Conservation (phyloP, 1,140 invertebrate species). For the Aphidius ervi region DNA sequence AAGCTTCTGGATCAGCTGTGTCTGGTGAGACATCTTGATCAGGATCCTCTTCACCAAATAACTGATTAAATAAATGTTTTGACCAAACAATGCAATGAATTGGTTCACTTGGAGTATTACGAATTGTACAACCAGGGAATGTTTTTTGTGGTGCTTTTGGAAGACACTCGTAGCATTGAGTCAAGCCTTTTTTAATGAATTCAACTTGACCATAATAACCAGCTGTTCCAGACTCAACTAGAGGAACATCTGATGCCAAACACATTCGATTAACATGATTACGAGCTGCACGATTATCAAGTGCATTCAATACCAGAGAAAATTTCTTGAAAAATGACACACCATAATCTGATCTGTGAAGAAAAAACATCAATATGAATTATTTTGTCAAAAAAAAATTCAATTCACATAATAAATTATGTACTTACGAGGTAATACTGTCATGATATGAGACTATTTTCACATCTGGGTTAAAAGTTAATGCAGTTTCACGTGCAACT, state of each 20-base stretch:
- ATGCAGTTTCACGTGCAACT: conserved; percentile 83
- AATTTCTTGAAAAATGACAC: conserved; percentile 91
- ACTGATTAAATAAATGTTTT: conserved; percentile 97
- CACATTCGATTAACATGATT: conserved; percentile 99
- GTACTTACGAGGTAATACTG: conserved; percentile 82
- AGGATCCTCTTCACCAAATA: conserved; percentile 93
- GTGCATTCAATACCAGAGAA: conserved; percentile 89
- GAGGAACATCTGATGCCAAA: conserved; percentile 85
- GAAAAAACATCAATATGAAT: conserved; percentile 19
- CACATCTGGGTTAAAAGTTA: conserved; percentile 84
- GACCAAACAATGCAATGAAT: conserved; percentile 99
- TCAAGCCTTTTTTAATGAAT: conserved; percentile 81
- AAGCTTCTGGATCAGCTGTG: conserved; percentile 84
- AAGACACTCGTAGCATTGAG: conserved; percentile 96
- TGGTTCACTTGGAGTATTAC: conserved; percentile 98
- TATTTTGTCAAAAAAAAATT: background rate
- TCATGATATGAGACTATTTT: conserved; percentile 89
- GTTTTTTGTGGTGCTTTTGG: conserved; percentile 88
- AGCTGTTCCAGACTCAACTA: conserved; percentile 95
- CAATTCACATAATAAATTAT: conserved; percentile 5
- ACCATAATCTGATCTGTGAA: conserved; percentile 81
- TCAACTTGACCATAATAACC: conserved; percentile 94
- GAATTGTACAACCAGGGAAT: conserved; percentile 96
- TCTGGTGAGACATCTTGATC: conserved; percentile 99
- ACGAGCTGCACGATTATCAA: conserved; percentile 94